Conservation (phyloP, 2,888 invertebrate genomes). For the Rugalucina vietnamica region DNA sequence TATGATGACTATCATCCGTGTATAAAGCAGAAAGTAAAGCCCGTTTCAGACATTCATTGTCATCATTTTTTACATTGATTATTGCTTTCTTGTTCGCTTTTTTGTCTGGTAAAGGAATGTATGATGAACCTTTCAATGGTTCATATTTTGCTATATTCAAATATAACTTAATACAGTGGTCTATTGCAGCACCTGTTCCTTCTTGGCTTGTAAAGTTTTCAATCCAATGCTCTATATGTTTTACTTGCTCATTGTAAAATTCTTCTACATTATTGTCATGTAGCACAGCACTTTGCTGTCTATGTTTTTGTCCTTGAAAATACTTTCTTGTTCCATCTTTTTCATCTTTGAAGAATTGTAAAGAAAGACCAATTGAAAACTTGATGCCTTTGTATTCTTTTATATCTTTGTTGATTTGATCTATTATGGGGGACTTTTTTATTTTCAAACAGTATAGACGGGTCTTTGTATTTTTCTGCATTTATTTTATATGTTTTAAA, state of each 20-base stretch:
- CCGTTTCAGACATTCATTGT: slow-evolving; percentile 31
- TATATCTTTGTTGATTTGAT: no score
- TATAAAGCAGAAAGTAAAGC: slow-evolving; percentile 26
- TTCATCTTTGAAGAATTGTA: no score
- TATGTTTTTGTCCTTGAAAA: not conserved
- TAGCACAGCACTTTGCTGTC: slow-evolving; percentile 19
- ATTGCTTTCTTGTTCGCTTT: slow-evolving; percentile 41
- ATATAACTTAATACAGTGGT: slow-evolving; percentile 37
- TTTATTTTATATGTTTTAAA: no score
- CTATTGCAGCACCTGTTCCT: slow-evolving; percentile 26
- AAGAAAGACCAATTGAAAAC: no score
- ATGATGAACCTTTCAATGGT: slow-evolving; percentile 47
- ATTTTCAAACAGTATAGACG: no score
- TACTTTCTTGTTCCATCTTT: no score
- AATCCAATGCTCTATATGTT: slow-evolving; percentile 16
- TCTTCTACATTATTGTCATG: slow-evolving; percentile 7
- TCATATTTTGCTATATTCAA: slow-evolving; percentile 38
- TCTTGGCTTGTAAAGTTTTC: slow-evolving; percentile 31
- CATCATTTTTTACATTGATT: slow-evolving; percentile 31
- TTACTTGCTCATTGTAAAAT: slow-evolving; percentile 14
- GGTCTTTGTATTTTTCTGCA: no score
- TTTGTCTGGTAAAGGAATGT: slow-evolving; percentile 32
- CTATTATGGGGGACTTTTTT: no score
- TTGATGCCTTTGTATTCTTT: no score
- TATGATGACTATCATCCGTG: no score